Base-by-base conservation (phyloP, 1,140 invertebrate genomes). In the Aphis gossypii region DNA sequence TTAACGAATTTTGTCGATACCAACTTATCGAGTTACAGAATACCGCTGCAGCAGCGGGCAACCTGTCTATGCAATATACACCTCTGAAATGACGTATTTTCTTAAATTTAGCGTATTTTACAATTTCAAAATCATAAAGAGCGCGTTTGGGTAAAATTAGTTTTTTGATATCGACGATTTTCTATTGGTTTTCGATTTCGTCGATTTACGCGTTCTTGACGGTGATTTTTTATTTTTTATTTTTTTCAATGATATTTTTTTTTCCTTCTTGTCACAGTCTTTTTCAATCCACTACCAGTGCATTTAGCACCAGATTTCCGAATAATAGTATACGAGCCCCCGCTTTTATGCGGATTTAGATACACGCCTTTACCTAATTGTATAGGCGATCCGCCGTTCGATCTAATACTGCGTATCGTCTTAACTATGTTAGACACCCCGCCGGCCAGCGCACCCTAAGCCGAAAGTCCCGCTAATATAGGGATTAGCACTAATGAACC, bases 11-110 rank as follows among this genome's bases (percentile, higher is more conserved):
- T n/a, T n/a, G n/a, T n/a, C n/a, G n/a, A n/a, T n/a, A n/a, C n/a
- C n/a, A n/a, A n/a, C n/a, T n/a, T n/a, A n/a, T n/a, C n/a, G n/a
- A n/a, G n/a, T n/a, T n/a, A n/a, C n/a, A n/a, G n/a, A n/a, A n/a
- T n/a, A n/a, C n/a, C n/a, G n/a, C n/a, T n/a, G n/a, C 94, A 94
- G 44, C 44, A 46, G 44, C 44, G 44, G 44, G 44, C 44, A 46
- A 46, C 44, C 44, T 46, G 44, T 46, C 44, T 46, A 46, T 46
- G 44, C 44, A 46, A 46, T 46, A 46, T 46, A 46, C 44, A 46
- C 44, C 44, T 46, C 44, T 46, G 4, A 46, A 46, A 46, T 46
- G 44, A 46, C 44, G 44, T 46, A 46, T 46, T 46, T 46, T 46
- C 44, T 46, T 46, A 46, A 46, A 46, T 46, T 46, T 46, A 46